These are phyloP conservation scores for Drosophila yooni DNA, from an alignment of 2,888 invertebrate genomes.

Conservation along the genomic window DNA sequence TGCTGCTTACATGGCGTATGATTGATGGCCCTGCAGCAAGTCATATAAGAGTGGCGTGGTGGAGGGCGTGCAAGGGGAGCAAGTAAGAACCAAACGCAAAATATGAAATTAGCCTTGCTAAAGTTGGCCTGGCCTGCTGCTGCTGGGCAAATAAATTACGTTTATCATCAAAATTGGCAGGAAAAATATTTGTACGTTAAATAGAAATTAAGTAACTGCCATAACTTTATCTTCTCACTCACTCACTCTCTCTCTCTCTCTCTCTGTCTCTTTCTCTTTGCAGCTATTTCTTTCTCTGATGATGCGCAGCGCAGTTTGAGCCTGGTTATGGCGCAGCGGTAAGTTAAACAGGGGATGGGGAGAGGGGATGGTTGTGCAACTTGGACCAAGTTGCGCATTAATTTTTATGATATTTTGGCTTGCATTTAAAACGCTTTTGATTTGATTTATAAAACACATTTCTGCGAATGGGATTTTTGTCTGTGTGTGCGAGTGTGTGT, in stretches of 20 bases:
- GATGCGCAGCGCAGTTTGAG: constrained; percentile 33
- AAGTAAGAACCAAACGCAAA: constrained; percentile 50
- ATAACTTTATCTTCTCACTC: constrained; percentile 4
- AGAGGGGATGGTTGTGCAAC: background rate
- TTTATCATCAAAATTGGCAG: constrained; percentile 73
- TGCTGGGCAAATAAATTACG: constrained; percentile 61
- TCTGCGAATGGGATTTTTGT: constrained; percentile 27
- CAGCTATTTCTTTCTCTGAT: constrained; percentile 6
- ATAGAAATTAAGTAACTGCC: constrained; percentile 65
- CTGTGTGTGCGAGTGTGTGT: constrained; percentile 13
- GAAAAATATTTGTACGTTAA: constrained; percentile 73
- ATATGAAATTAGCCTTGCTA: constrained; percentile 66
- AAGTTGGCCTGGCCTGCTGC: constrained; percentile 24
- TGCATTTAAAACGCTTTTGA: constrained; percentile 46
- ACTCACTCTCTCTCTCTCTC: background rate
- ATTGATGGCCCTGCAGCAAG: constrained; percentile 75
- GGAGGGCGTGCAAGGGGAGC: background rate
- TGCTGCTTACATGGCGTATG: constrained; percentile 76
- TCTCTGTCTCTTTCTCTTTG: constrained; percentile 1
- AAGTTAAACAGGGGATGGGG: constrained; percentile 8
- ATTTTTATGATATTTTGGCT: constrained; percentile 27
- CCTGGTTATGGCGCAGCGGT: constrained; percentile 24
- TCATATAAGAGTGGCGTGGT: background rate
- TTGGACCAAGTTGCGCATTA: constrained; percentile 4
- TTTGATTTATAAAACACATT: constrained; percentile 43